Conservation (phyloP, 2,888 invertebrate genomes). For the Micoletzkya japonica region DNA sequence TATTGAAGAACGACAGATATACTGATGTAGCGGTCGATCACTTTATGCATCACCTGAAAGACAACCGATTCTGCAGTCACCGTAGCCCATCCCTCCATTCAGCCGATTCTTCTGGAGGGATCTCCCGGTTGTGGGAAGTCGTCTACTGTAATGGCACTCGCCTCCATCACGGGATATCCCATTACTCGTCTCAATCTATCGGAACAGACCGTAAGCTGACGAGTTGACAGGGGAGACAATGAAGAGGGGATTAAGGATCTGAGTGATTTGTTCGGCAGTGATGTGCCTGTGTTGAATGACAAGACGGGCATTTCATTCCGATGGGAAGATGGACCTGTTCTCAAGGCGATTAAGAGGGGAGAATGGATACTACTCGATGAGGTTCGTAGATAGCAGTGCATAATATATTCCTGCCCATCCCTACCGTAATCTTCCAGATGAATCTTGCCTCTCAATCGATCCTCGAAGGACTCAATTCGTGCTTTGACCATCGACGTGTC, state of each 20-base stretch:
- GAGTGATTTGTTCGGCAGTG: constrained; percentile 94
- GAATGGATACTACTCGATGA: constrained; percentile 97
- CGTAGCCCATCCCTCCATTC: constrained; percentile 63
- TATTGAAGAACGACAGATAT: too few species aligned
- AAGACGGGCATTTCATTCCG: constrained; percentile 81
- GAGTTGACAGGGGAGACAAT: too few species aligned
- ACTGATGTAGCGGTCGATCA: too few species aligned
- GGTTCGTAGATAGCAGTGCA: constrained; percentile 60
- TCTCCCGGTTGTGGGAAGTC: constrained; percentile 94
- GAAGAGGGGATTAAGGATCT: constrained; percentile 74
- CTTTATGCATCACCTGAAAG: too few species aligned
- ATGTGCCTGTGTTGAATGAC: constrained; percentile 85
- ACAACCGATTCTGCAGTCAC: neutral
- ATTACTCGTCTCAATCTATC: constrained; percentile 93
- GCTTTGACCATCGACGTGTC: constrained; percentile 94
- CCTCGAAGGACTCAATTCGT: constrained; percentile 95
- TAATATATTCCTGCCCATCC: neutral
- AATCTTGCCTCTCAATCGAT: constrained; percentile 98
- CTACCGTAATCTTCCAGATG: constrained; percentile 68
- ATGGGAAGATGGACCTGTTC: constrained; percentile 93
- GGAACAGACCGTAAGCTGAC: constrained; percentile 84
- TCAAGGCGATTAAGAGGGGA: constrained; percentile 86
- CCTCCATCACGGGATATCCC: constrained; percentile 80
- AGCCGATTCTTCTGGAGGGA: constrained; percentile 88
- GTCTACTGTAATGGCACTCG: constrained; percentile 86